Conservation (phyloP, 2,797 vertebrate genomes). For the Remorina albescens region DNA sequence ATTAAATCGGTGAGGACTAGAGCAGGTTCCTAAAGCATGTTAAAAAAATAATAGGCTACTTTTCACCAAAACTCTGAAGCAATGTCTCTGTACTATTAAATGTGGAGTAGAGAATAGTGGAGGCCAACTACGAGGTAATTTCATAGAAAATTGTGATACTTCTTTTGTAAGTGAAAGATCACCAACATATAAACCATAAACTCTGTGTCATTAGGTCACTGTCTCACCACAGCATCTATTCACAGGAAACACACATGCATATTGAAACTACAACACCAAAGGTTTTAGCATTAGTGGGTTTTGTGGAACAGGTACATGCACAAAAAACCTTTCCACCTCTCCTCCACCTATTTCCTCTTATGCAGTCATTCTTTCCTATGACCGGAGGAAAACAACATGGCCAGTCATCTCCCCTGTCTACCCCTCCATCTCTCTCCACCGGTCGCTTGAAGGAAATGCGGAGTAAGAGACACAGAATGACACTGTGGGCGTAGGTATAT, state of each 20-base stretch:
- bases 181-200: constrained; percentile 36
- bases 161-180: background rate
- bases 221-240: constrained; percentile 51
- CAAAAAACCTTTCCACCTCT: constrained; percentile 71
- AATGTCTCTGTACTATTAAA: background rate
- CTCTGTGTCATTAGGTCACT: constrained; percentile 44
- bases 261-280: constrained; percentile 63
- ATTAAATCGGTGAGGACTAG: background rate
- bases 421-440: constrained; percentile 68
- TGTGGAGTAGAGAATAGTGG: background rate
- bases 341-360: constrained; percentile 74
- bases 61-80: background rate
- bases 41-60: no score
- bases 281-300: constrained; percentile 59
- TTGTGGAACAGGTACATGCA: constrained; percentile 60
- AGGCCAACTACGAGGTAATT: background rate
- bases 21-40: background rate
- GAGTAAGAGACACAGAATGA: constrained; percentile 62
- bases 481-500: constrained; percentile 67
- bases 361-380: constrained; percentile 72
- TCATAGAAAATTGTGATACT: no score
- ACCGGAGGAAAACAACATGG: constrained; percentile 70
- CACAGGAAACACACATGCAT: constrained; percentile 61
- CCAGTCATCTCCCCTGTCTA: constrained; percentile 72
- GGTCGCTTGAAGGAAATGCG: constrained; percentile 57